Conservation (phyloP, 2,113 vertebrate species). For the Bagarius yarrelli region DNA sequence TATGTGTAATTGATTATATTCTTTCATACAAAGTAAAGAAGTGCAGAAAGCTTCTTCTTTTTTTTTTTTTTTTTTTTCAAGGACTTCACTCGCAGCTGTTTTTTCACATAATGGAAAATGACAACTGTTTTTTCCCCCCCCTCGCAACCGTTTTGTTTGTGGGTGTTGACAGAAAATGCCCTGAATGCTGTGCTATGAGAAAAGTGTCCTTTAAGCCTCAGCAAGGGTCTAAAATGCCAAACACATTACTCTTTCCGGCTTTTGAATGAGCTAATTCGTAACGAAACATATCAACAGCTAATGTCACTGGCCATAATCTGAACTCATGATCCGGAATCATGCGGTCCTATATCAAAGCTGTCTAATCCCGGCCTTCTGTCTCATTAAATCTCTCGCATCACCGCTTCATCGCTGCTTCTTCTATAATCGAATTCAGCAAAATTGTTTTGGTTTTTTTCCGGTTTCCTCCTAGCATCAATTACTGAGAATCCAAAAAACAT, state of each 20-base stretch:
- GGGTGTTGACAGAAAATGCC: slow-evolving; percentile 14
- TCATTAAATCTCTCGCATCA: slow-evolving; percentile 13
- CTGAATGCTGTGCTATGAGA: neutral
- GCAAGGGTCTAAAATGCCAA: slow-evolving; percentile 24
- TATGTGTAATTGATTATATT: neutral
- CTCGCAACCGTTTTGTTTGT: neutral
- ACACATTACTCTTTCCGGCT: slow-evolving; percentile 6
- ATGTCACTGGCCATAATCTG: too few species aligned
- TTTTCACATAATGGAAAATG: slow-evolving; percentile 7
- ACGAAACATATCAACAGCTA: too few species aligned
- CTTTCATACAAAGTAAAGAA: neutral
- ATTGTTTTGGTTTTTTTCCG: neutral
- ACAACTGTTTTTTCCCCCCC: neutral
- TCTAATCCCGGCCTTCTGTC: neutral
- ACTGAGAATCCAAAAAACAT: neutral
- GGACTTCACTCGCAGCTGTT: neutral
- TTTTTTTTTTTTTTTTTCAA: neutral
- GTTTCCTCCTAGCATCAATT: neutral
- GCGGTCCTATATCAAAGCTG: slow-evolving; percentile 11
- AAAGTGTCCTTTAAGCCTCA: neutral
- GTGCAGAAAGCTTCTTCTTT: neutral
- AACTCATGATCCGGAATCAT: too few species aligned
- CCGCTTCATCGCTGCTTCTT: neutral
- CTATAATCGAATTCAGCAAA: slow-evolving; percentile 7
- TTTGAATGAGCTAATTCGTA: slow-evolving; percentile 19